Base-by-base conservation (phyloP, 2,113 vertebrate genomes). In the Tragulus kanchil region DNA sequence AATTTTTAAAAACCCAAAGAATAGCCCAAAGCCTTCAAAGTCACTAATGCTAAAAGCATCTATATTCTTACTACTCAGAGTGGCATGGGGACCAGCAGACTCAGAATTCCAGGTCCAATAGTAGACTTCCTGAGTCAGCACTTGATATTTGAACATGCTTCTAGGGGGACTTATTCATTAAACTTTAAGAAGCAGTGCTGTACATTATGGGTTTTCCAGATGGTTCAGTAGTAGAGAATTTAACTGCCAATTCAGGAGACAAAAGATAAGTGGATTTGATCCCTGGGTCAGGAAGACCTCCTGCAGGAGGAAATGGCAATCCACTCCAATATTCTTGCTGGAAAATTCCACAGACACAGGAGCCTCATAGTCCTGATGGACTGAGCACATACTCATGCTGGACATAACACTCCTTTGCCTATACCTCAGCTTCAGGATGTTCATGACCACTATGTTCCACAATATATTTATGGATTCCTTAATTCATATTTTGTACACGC, bases 1-100 rank as follows among this genome's bases (percentile, higher is more conserved):
- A 85, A 69, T 69, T 69, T 69, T 15, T 15, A 48, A n/a, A 19
- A n/a, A 52, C 36, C 36, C 69, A 65, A 31, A 42, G 31, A 78
- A 58, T n/a, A 52, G 58, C 31, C 85, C 92, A 94, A 79, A 28
- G 56, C 12, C 65, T 85, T 96, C 19, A 62, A 85, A 85, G 71
- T 87, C 52, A 87, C 50, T 50, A 8, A 78, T 69, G 65, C 45
- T 83, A 69, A 93, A 94, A 95, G 31, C 11, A 64, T 75, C 42
- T 59, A 81, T 3, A 73, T 78, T 8, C 4, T 45, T 90, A 58
- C 31, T 54, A 50, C 10, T 84, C 10, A 61, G 19, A 67, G 4
- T 31, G 11, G 2, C 42, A 21, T 26, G 12, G 85, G 26, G 3
- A 79, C 16, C 48, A 84, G 67, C 6, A 59, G 36, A 10, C 12